A percentile compares a stretch with the other conserved stretches of the same genome.
Conservation (phyloP, 2,113 vertebrate species). For the Silurus asotus region DNA sequence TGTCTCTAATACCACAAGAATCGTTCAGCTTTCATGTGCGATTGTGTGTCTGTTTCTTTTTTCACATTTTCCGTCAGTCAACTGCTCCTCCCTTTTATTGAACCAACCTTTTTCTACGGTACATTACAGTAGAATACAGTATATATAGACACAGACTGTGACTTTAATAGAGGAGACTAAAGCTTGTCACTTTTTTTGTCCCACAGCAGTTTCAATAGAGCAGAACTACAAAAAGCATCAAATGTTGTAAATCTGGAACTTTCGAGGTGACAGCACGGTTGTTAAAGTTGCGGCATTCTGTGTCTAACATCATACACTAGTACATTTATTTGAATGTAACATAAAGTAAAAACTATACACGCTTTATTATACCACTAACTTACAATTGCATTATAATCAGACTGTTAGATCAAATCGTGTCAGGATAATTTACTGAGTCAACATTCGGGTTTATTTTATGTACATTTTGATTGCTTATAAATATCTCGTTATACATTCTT, state of each 20-base stretch:
- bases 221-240: not conserved
- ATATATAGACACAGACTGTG: not conserved
- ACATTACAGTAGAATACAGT: not conserved
- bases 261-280: not conserved
- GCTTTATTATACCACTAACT: not conserved
- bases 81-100: not conserved
- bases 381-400: not conserved
- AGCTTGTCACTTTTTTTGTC: not conserved
- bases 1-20: not conserved
- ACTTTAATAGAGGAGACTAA: not conserved
- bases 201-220: not conserved
- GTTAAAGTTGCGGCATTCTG: not conserved
- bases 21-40: not conserved
- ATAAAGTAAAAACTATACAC: not conserved
- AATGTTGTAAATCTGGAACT: not conserved
- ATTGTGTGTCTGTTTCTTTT: no score
- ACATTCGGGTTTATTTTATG: not conserved
- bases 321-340: not conserved
- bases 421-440: not conserved
- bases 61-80: no score
- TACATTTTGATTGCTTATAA: not conserved
- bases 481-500: not conserved
- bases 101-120: not conserved
- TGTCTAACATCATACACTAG: not conserved
- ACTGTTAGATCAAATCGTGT: not conserved